Evolutionary conservation across 2,797 vertebrate species (phyloP).

Genomic region (Sebastes melanostomus): DNA sequence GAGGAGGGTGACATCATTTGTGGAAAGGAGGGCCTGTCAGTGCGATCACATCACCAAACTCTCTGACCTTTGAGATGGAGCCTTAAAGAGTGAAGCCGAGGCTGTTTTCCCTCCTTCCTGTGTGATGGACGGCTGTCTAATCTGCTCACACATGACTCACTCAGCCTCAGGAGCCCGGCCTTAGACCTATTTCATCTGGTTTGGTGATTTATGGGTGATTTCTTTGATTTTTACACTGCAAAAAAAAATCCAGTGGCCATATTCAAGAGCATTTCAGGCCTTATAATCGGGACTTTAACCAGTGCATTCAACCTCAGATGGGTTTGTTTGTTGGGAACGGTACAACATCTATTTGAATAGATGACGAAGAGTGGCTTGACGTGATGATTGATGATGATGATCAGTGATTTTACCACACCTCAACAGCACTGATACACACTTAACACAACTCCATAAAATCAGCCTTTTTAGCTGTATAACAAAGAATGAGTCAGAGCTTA

Average conservation of each 20-base stretch:
- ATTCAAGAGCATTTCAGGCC: not conserved
- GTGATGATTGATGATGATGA: too few species aligned
- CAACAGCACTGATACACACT: too few species aligned
- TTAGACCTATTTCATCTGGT: not conserved
- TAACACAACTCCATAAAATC: too few species aligned
- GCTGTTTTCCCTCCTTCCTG: conserved; percentile 13
- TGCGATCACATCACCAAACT: conserved; percentile 61
- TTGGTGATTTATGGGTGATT: conserved; percentile 3
- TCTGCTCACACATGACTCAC: conserved; percentile 46
- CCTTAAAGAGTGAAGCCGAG: conserved; percentile 37
- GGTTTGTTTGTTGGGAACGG: not conserved
- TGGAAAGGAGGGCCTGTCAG: conserved; percentile 46
- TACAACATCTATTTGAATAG: too few species aligned
- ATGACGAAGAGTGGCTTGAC: accelerated
- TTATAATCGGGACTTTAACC: not conserved
- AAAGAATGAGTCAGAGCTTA: not conserved
- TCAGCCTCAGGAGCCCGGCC: conserved; percentile 20
- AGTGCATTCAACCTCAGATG: not conserved
- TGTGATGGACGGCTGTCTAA: conserved; percentile 48
- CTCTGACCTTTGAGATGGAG: conserved; percentile 62
- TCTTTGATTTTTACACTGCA: not conserved
- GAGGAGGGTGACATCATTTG: conserved; percentile 42
- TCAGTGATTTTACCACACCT: too few species aligned
- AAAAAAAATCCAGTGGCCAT: not conserved
- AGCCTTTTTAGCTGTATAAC: not conserved